Conservation (phyloP, 2,888 invertebrate genomes). For the Junonia oenone region DNA sequence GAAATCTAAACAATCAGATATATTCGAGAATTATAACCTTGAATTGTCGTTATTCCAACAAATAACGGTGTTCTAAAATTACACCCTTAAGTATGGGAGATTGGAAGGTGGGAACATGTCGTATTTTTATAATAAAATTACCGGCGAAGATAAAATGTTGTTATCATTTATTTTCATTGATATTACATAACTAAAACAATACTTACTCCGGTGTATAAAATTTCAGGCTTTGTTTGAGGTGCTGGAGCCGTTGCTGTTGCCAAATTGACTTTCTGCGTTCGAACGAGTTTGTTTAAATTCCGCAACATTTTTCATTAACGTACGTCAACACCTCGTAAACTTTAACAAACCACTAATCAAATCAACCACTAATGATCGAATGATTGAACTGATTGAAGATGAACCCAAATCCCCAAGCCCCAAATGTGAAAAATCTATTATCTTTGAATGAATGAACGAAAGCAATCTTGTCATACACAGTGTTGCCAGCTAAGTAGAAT, state of each 20-base stretch:
- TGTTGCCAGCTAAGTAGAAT: too few relatives aligned
- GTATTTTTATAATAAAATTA: background rate
- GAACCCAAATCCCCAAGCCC: background rate
- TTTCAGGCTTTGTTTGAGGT: conserved; percentile 84
- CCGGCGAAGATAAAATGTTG: background rate
- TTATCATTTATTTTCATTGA: background rate
- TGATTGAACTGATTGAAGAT: background rate
- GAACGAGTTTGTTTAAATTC: conserved; percentile 51
- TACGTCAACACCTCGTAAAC: background rate
- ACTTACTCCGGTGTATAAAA: conserved; percentile 87
- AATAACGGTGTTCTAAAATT: background rate
- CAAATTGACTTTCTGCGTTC: conserved; percentile 66
- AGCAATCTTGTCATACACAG: too few relatives aligned
- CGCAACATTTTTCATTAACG: conserved; percentile 44
- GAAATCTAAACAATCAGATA: background rate
- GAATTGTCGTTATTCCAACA: background rate
- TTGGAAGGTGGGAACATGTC: too few relatives aligned
- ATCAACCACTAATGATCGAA: background rate
- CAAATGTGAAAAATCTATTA: background rate
- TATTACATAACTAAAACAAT: conserved; percentile 3
- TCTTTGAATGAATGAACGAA: too few relatives aligned
- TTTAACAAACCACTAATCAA: background rate
- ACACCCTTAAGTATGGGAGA: background rate
- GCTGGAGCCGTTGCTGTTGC: conserved; percentile 81
- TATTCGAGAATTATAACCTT: background rate